phyloP scores from a whole-genome alignment of 2,888 invertebrate species.

The Tanaodytes sp. region DNA sequence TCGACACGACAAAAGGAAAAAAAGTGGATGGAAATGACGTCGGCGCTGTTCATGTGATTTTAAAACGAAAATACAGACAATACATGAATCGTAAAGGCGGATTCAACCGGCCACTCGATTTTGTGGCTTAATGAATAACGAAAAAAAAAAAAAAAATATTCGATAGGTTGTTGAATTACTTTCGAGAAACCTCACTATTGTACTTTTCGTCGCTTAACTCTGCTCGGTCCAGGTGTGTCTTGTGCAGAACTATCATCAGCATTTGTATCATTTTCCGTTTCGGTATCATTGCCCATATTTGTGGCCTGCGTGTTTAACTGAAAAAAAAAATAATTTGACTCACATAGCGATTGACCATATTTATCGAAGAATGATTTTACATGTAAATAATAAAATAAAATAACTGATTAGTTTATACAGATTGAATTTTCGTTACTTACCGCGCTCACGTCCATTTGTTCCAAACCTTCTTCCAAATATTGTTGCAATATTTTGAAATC shows the following conservation, averaged over 20 bases:
- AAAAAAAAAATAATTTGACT: constrained; percentile 6
- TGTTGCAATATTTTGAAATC: constrained; percentile 78
- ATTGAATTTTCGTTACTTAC: constrained; percentile 59
- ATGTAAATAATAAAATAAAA: constrained; percentile 10
- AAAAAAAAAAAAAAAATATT: too few relatives aligned
- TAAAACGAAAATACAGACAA: constrained; percentile 97
- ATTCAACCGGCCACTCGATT: constrained; percentile 97
- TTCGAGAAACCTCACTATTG: too few relatives aligned
- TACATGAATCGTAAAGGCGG: constrained; percentile 99
- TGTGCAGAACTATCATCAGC: not conserved
- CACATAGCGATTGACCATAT: too few relatives aligned
- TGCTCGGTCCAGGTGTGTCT: not conserved
- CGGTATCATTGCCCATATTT: not conserved
- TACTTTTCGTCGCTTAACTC: not conserved
- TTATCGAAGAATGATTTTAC: too few relatives aligned
- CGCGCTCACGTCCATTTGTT: constrained; percentile 68
- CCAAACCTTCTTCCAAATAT: constrained; percentile 75
- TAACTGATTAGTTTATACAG: too few relatives aligned
- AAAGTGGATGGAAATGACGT: constrained; percentile 94
- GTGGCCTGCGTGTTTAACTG: constrained; percentile 29
- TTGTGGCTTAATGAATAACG: constrained; percentile 85
- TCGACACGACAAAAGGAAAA: constrained; percentile 96
- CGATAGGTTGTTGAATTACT: too few relatives aligned
- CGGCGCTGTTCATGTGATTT: constrained; percentile 95
- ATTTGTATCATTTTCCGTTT: not conserved